These are phyloP conservation scores for Grammomys surdaster DNA, from an alignment of 2,113 vertebrate species.

Conservation along the genomic window DNA sequence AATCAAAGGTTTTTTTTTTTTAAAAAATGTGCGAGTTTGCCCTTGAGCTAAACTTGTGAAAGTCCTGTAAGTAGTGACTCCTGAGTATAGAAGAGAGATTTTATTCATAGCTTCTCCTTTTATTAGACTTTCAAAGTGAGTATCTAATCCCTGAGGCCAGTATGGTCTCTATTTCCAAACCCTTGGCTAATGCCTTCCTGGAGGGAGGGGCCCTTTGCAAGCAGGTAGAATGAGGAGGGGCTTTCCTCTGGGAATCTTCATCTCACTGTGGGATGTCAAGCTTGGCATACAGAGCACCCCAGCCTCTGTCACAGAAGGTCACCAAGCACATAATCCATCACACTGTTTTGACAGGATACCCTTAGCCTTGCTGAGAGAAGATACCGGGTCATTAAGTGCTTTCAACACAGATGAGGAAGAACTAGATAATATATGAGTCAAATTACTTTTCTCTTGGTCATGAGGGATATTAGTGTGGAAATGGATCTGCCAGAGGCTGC, in stretches of 20 bases:
- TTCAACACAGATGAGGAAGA: slow-evolving; percentile 62
- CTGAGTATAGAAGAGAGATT: neutral
- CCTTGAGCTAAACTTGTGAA: neutral
- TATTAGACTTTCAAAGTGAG: slow-evolving; percentile 22
- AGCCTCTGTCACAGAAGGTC: slow-evolving; percentile 70
- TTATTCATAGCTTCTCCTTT: slow-evolving; percentile 19
- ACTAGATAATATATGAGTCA: slow-evolving; percentile 68
- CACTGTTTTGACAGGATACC: slow-evolving; percentile 70
- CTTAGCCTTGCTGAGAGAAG: slow-evolving; percentile 49
- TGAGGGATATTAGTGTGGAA: slow-evolving; percentile 58
- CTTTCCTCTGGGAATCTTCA: neutral
- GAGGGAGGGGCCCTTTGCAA: neutral
- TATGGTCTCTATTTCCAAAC: neutral
- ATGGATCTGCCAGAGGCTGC: slow-evolving; percentile 54
- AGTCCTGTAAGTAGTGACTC: slow-evolving; percentile 11
- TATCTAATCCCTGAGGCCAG: neutral
- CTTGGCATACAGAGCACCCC: neutral
- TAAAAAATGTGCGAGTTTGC: neutral
- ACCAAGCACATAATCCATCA: slow-evolving; percentile 66
- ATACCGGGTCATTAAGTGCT: slow-evolving; percentile 64
- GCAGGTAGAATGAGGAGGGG: neutral
- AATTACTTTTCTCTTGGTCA: slow-evolving; percentile 64
- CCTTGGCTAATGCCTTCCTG: neutral
- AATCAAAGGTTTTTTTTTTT: neutral
- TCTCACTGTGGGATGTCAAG: neutral